Conservation (phyloP, 2,888 invertebrate species). For the Opisthograptis luteolata region DNA sequence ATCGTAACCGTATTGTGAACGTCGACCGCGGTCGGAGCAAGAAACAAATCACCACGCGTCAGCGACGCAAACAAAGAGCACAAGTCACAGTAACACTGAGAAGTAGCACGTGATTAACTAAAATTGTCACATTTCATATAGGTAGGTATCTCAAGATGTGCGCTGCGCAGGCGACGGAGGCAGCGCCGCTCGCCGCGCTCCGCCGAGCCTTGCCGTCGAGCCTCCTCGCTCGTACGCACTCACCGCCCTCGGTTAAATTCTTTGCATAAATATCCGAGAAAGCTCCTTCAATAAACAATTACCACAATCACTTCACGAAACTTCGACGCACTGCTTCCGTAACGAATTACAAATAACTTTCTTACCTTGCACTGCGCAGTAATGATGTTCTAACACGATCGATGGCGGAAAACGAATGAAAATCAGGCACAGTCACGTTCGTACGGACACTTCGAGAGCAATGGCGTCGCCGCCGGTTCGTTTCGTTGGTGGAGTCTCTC, state of each 20-base stretch:
- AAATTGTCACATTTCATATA: constrained; percentile 64
- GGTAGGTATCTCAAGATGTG: constrained; percentile 48
- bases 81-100: constrained; percentile 66
- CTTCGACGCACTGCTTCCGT: constrained; percentile 67
- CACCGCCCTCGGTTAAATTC: constrained; percentile 80
- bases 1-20: constrained; percentile 55
- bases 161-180: constrained; percentile 66
- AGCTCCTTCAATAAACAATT: constrained; percentile 53
- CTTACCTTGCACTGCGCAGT: constrained; percentile 83
- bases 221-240: constrained; percentile 70
- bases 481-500: constrained; percentile 72
- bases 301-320: constrained; percentile 66
- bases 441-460: constrained; percentile 78
- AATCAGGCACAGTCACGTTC: constrained; percentile 79
- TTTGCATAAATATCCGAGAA: constrained; percentile 82
- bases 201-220: constrained; percentile 67
- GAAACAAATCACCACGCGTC: constrained; percentile 55
- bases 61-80: constrained; percentile 63
- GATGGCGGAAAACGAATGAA: constrained; percentile 74
- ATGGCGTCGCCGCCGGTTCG: constrained; percentile 71
- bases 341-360: constrained; percentile 66
- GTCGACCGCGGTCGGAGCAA: constrained; percentile 42
- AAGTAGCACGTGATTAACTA: constrained; percentile 61
- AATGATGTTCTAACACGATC: constrained; percentile 78
- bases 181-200: constrained; percentile 67